Evolutionary conservation across 1,140 invertebrate species (phyloP).

Genomic region (Forficula auricularia): DNA sequence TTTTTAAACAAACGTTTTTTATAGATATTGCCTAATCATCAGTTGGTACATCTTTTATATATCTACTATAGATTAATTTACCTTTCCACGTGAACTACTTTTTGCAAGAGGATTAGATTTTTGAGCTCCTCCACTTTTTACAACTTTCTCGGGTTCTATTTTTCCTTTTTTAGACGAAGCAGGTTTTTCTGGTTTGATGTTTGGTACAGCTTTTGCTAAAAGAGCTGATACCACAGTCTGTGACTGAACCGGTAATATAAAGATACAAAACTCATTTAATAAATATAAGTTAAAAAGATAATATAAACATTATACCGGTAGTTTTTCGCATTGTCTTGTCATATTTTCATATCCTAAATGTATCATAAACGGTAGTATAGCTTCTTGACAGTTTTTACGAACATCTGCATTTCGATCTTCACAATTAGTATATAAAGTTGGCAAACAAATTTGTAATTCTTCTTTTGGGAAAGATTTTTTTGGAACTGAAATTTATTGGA

Average conservation of each 20-base stretch:
- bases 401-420: constrained; percentile 86
- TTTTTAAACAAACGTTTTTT: no score
- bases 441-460: constrained; percentile 60
- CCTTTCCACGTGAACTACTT: constrained; percentile 12
- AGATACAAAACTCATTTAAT: constrained; percentile 10
- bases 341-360: constrained; percentile 75
- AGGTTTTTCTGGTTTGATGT: constrained; percentile 60
- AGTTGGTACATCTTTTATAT: no score
- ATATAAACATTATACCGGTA: constrained; percentile 52
- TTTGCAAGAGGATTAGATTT: not conserved
- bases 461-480: constrained; percentile 58
- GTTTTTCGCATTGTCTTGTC: constrained; percentile 56
- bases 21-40: no score
- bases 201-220: constrained; percentile 70
- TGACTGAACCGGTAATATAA: constrained; percentile 68
- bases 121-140: constrained; percentile 35
- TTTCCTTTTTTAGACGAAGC: constrained; percentile 43
- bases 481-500: constrained; percentile 28
- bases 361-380: constrained; percentile 80
- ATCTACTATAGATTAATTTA: no score
- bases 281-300: not conserved
- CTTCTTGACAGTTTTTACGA: constrained; percentile 73
- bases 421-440: constrained; percentile 61
- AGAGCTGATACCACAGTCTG: constrained; percentile 58
- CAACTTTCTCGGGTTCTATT: constrained; percentile 24